These are phyloP conservation scores for Dermatemys mawii DNA, from an alignment of 2,113 vertebrate genomes.

Conservation along the genomic window DNA sequence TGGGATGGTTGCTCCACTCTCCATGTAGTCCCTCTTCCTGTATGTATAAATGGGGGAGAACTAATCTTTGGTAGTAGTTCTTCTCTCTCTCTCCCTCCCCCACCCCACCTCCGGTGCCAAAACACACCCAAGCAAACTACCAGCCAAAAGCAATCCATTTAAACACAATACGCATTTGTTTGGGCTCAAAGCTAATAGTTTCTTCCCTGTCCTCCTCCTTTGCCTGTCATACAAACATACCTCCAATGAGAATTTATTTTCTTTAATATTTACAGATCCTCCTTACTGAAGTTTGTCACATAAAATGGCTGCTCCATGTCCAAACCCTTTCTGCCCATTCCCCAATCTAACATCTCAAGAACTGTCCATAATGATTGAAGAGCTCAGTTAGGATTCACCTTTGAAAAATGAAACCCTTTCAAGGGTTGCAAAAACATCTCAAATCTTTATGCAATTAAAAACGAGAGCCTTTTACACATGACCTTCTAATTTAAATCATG, in stretches of 20 bases:
- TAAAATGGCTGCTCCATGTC: fast-evolving
- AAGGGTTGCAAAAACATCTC: not conserved
- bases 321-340: not conserved
- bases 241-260: fast-evolving
- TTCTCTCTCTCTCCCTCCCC: not conserved
- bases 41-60: not conserved
- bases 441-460: not conserved
- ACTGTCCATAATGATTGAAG: not conserved
- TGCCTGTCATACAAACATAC: not conserved
- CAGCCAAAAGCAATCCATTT: not conserved
- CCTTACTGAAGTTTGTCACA: not conserved
- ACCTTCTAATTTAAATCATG: constrained; percentile 36
- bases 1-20: fast-evolving
- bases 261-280: not conserved
- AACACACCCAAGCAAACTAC: not conserved
- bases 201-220: not conserved
- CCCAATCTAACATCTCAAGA: not conserved
- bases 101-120: fast-evolving
- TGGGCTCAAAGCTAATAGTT: not conserved
- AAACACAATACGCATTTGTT: not conserved
- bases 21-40: not conserved
- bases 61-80: not conserved
- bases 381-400: not conserved
- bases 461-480: not conserved
- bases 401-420: not conserved